Base-by-base conservation (phyloP, 2,888 invertebrate genomes). In the Micropterix aruncella region DNA sequence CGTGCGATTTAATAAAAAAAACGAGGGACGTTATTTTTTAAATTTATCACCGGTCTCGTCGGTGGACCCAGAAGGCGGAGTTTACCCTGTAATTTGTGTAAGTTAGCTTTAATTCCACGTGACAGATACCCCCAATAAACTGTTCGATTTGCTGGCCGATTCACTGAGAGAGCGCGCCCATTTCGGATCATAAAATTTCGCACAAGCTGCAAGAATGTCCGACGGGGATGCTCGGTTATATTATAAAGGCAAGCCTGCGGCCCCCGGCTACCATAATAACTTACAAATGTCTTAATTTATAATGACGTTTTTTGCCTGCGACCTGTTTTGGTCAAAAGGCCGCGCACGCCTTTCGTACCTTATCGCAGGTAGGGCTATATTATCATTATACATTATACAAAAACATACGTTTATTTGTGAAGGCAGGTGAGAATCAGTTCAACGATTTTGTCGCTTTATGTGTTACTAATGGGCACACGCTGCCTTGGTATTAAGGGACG, bases 41-140 rank as follows among this genome's bases (percentile, higher is more conserved):
- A n/a, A n/a, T n/a, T n/a, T n/a, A n/a, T n/a, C n/a, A n/a, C n/a
- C n/a, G n/a, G n/a, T n/a, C n/a, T n/a, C n/a, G n/a, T n/a, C n/a
- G n/a, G n/a, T n/a, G n/a, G n/a, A n/a, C n/a, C n/a, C n/a, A n/a
- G n/a, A n/a, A n/a, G n/a, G n/a, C n/a, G n/a, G n/a, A n/a, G n/a
- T n/a, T n/a, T n/a, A n/a, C n/a, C n/a, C n/a, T n/a, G n/a, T n/a
- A n/a, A n/a, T n/a, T n/a, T n/a, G n/a, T n/a, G n/a, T n/a, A n/a
- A n/a, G n/a, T n/a, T n/a, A n/a, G n/a, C n/a, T n/a, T n/a, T n/a
- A 27, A 27, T 27, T 27, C 27, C 7, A 27, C 12, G 5, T 27
- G 27, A 27, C 27, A 27, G 27, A 40, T 43, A 37, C 19, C 43
- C 37, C 43, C 37, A 27, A 5, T 27, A 27, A 27, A 27, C 7